These are phyloP conservation scores for Torymus texanus DNA, from an alignment of 2,888 invertebrate species.

Conservation along the genomic window DNA sequence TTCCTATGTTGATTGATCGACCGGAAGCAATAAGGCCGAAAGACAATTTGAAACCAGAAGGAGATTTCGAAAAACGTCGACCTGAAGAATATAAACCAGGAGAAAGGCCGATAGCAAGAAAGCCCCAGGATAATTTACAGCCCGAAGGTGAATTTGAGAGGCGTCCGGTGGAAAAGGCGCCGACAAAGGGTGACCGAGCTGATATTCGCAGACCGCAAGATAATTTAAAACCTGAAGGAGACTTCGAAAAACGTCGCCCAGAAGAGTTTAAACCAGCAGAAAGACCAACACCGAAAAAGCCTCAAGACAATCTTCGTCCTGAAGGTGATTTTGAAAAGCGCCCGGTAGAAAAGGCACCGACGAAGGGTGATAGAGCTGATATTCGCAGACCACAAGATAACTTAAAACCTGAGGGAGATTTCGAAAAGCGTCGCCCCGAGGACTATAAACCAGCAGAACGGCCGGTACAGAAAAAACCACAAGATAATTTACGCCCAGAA, in stretches of 20 bases:
- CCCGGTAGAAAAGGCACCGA: slow-evolving; percentile 51
- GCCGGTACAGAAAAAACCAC: slow-evolving; percentile 78
- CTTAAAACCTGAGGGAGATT: no score
- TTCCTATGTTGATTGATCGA: slow-evolving; percentile 71
- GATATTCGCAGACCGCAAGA: slow-evolving; percentile 59
- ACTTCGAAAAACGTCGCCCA: slow-evolving; percentile 74
- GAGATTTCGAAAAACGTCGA: slow-evolving; percentile 72
- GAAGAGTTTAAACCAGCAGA: slow-evolving; percentile 65
- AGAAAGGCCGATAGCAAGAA: slow-evolving; percentile 71
- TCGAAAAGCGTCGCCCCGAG: slow-evolving; percentile 56
- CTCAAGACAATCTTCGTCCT: slow-evolving; percentile 76
- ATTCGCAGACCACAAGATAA: no score
- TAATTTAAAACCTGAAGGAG: slow-evolving; percentile 79
- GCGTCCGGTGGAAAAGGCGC: slow-evolving; percentile 38
- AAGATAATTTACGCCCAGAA: slow-evolving; percentile 78
- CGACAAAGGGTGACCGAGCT: no score
- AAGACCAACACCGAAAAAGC: slow-evolving; percentile 79
- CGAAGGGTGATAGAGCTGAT: no score
- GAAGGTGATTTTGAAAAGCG: slow-evolving; percentile 76
- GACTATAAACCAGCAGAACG: slow-evolving; percentile 71
- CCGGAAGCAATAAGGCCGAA: slow-evolving; percentile 64
- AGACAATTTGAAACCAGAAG: slow-evolving; percentile 76
- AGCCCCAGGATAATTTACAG: slow-evolving; percentile 73
- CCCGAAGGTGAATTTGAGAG: slow-evolving; percentile 79
- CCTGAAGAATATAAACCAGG: slow-evolving; percentile 68